These are phyloP conservation scores for Tipula lateralis DNA, from an alignment of 2,888 invertebrate genomes.

Conservation along the genomic window DNA sequence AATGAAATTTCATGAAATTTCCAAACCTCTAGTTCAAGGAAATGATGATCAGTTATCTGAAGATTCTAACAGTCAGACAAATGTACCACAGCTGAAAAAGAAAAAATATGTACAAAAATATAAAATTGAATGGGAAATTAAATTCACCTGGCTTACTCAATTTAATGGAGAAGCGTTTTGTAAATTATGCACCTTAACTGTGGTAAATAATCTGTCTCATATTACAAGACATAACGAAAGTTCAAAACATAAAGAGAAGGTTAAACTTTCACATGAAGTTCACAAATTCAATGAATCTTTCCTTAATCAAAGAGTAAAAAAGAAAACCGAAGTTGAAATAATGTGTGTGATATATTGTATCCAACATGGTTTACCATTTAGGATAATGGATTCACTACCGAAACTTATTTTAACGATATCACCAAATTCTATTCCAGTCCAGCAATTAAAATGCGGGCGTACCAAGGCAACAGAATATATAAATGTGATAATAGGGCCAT, in stretches of 20 bases:
- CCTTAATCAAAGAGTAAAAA: not conserved
- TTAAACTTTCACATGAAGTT: not conserved
- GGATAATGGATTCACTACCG: not conserved
- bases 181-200: not conserved
- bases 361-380: not conserved
- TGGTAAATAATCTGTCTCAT: not conserved
- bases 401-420: not conserved
- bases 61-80: not conserved
- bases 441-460: not conserved
- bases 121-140: not conserved
- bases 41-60: no score
- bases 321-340: not conserved
- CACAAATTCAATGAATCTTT: not conserved
- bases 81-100: not conserved
- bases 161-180: not conserved
- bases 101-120: not conserved
- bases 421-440: not conserved
- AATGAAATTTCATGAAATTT: not conserved
- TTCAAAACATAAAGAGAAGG: not conserved
- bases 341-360: not conserved
- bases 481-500: not conserved
- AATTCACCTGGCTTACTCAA: not conserved
- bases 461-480: not conserved
- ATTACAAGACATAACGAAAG: not conserved
- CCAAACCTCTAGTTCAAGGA: no score